Evolutionary conservation across 1,140 invertebrate genomes (phyloP).

Genomic region (Ditylenchus dipsaci): DNA sequence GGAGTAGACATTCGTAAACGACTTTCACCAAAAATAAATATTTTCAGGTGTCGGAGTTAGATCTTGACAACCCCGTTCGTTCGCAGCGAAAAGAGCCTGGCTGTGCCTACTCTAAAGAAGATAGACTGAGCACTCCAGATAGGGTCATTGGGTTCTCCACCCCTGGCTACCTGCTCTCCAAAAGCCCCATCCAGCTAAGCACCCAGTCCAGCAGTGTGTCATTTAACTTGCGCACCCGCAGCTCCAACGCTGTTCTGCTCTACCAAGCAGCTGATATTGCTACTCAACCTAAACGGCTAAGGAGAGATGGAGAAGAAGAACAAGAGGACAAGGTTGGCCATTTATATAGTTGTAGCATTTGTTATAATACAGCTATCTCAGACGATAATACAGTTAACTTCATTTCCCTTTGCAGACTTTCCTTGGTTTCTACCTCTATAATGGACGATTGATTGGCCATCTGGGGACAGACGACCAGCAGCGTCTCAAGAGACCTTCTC

Average conservation of each 20-base stretch:
- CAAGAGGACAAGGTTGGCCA: background rate
- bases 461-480: slow-evolving; percentile 45
- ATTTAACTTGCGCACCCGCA: slow-evolving; percentile 52
- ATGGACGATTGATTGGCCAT: slow-evolving; percentile 48
- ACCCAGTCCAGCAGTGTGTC: slow-evolving; percentile 37
- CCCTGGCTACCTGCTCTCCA: slow-evolving; percentile 9
- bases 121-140: slow-evolving; percentile 42
- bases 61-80: slow-evolving; percentile 51
- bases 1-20: background rate
- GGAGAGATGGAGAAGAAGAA: slow-evolving; percentile 16
- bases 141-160: slow-evolving; percentile 46
- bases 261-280: slow-evolving; percentile 46
- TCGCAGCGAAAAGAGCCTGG: slow-evolving; percentile 48
- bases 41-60: slow-evolving; percentile 48
- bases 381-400: too few species aligned
- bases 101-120: slow-evolving; percentile 39
- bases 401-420: slow-evolving; percentile 23
- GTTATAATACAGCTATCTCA: background rate
- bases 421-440: slow-evolving; percentile 52
- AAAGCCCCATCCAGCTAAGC: background rate
- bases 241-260: slow-evolving; percentile 49
- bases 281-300: background rate
- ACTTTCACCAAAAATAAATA: slow-evolving; percentile 4
- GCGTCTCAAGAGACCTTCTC: slow-evolving; percentile 37
- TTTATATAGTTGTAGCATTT: background rate